Evolutionary conservation across 2,888 invertebrate species (phyloP), one percentile per base, ranked within the genome.

Genomic region (Sussaba pulchella): DNA sequence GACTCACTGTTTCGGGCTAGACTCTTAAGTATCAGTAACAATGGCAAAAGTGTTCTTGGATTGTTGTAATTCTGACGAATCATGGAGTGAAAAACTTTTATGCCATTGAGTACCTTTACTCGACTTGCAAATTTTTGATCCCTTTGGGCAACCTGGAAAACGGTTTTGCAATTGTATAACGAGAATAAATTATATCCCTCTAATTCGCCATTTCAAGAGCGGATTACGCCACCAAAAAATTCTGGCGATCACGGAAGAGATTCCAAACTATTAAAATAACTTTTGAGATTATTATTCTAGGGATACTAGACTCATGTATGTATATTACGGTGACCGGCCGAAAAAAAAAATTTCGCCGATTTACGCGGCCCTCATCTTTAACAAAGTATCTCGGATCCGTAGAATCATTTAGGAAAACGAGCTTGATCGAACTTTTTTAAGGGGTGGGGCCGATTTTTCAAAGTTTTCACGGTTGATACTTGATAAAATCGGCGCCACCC

Each of bases 71-170:
- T 93, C 39, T 93, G 93, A 87, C 94, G 94, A 50, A 95, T 87
- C 82, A 95, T 92, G n/a, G 93, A 91, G 88, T 95, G 95, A 91
- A 95, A 94, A 84, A 94, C 93, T 89, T 94, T 94, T 1, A 94
- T 93, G 83, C 94, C 94, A 52, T 94, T 94, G 45, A 94, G 91
- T 89, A 94, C 93, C 87, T 95, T 93, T 19, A 95, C 94, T 92
- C 95, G 95, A 79, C 94, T 91, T 17, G 95, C 94, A 89, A 96
- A 96, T 91, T 95, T 96, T 70, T 93, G 91, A 93, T 94, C 94
- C 93, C 88, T 90, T 61, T 89, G 90, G 72, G 89, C 87, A 69
- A 91, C 85, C 91, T 91, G 50, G 6, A 76, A 2, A 57, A 9
- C 31, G 14, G 17, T 31, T 4, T n/a, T 17, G 57, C 31, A n/a